Evolutionary conservation across 2,888 invertebrate species (phyloP).

Genomic region (Meteorus cinctellus): DNA sequence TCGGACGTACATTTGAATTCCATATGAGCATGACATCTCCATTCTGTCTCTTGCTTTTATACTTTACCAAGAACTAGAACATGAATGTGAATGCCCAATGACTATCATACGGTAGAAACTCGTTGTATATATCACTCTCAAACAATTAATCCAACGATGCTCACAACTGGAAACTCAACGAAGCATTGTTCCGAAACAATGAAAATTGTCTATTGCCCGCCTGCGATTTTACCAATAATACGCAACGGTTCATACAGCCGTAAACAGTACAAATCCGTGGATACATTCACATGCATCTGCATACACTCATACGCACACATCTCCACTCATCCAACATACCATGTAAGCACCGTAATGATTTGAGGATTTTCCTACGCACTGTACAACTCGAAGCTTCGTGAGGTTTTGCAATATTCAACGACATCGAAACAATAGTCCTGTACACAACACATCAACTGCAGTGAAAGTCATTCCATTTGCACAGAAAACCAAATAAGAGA

Average conservation of each 20-base stretch:
- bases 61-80: constrained; percentile 13
- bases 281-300: neutral
- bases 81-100: constrained; percentile 11
- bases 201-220: constrained; percentile 30
- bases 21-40: neutral
- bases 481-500: too few species aligned
- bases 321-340: neutral
- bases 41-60: constrained; percentile 1
- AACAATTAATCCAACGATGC: constrained; percentile 26
- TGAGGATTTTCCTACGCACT: neutral
- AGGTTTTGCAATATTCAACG: neutral
- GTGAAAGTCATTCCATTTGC: too few species aligned
- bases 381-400: neutral
- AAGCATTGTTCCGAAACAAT: constrained; percentile 46
- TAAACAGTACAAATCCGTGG: neutral
- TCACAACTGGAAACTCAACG: constrained; percentile 19
- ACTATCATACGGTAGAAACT: neutral
- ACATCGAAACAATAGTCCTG: neutral
- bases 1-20: neutral
- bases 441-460: too few species aligned
- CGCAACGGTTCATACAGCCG: constrained; percentile 10
- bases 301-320: neutral
- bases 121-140: constrained; percentile 8
- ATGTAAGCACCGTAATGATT: neutral
- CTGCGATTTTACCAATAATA: constrained; percentile 28